A percentile compares a stretch with the other conserved stretches of the same genome.
These are phyloP conservation scores for Carterocephalus palaemon DNA, from an alignment of 2,888 invertebrate species.

Conservation along the genomic window DNA sequence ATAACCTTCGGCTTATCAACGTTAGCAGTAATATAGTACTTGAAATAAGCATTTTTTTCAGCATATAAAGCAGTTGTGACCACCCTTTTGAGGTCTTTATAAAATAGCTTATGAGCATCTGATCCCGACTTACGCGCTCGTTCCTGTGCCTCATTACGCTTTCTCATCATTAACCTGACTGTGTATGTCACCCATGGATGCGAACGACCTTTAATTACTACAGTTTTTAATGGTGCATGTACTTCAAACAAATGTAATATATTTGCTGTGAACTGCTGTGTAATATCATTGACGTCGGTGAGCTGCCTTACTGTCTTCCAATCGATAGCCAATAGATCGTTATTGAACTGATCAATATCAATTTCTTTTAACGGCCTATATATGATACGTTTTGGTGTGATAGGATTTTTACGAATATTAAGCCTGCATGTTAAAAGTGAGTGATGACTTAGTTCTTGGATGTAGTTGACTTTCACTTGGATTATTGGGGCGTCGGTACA, in stretches of 20 bases:
- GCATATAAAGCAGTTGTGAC: neutral
- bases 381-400: neutral
- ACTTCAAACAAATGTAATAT: neutral
- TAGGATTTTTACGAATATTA: neutral
- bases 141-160: neutral
- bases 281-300: neutral
- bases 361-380: neutral
- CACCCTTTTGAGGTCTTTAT: neutral
- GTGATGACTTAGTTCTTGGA: slow-evolving; percentile 1
- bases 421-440: neutral
- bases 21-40: neutral
- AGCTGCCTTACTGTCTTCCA: neutral
- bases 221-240: neutral
- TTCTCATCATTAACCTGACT: neutral
- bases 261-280: neutral
- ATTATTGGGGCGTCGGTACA: no score
- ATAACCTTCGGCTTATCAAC: neutral
- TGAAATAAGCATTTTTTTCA: neutral
- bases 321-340: neutral
- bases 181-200: neutral
- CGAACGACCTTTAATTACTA: neutral
- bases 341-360: neutral
- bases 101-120: neutral
- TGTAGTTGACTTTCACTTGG: neutral
- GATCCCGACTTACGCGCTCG: neutral